These are phyloP conservation scores for Chrysina gloriosa DNA, from an alignment of 2,888 invertebrate species.

Conservation along the genomic window DNA sequence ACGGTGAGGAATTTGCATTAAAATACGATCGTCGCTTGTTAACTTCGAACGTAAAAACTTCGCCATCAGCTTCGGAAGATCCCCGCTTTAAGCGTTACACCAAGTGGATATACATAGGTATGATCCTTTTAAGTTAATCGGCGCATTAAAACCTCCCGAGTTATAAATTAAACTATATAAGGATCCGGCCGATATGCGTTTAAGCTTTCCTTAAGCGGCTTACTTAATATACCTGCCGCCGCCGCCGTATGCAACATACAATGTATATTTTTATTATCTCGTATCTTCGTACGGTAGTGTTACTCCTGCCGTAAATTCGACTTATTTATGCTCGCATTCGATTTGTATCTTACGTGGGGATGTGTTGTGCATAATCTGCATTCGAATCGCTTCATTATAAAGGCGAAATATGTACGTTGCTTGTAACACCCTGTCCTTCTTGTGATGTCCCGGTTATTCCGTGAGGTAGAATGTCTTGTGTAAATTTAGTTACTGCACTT, in stretches of 20 bases:
- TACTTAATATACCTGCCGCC: neutral
- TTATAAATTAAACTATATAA: conserved; percentile 21
- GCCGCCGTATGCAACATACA: neutral
- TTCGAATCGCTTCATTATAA: no score
- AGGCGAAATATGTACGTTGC: no score
- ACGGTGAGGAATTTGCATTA: neutral
- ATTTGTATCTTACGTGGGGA: no score
- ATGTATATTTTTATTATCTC: neutral
- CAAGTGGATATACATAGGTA: neutral
- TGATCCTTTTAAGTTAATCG: conserved; percentile 23
- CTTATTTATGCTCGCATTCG: neutral
- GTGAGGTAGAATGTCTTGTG: no score
- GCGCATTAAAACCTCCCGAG: conserved; percentile 8
- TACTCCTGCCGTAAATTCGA: neutral
- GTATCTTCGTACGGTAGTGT: neutral
- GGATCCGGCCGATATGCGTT: conserved; percentile 3
- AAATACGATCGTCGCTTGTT: neutral
- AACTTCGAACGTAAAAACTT: conserved; percentile 17
- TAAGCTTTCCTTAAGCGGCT: conserved; percentile 21
- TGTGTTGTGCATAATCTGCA: neutral
- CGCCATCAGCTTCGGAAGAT: neutral
- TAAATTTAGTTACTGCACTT: no score
- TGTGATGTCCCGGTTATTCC: no score
- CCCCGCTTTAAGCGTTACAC: neutral
- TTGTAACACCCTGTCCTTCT: no score